These are phyloP conservation scores for Nerophis ophidion DNA, from an alignment of 2,113 vertebrate species.

Conservation along the genomic window DNA sequence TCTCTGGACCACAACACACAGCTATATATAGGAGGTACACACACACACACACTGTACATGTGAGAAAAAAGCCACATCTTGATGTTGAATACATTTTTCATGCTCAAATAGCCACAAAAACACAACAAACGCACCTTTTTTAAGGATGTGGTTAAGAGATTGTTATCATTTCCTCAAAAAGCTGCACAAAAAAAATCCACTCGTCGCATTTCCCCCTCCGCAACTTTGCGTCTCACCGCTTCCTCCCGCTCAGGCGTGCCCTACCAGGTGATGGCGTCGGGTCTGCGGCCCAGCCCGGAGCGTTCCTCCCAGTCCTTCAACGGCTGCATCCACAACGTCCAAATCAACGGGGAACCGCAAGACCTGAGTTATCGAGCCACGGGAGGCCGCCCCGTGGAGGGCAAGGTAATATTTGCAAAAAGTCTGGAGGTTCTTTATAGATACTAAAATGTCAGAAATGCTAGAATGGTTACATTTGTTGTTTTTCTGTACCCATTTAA, in stretches of 20 bases:
- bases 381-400: conserved; percentile 58
- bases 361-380: conserved; percentile 75
- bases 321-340: conserved; percentile 90
- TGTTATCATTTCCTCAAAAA: neutral
- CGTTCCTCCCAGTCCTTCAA: conserved; percentile 83
- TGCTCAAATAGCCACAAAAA: neutral
- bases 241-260: conserved; percentile 77
- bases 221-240: neutral
- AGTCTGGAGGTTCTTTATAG: neutral
- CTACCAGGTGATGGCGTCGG: conserved; percentile 77
- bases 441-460: too few species aligned
- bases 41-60: conserved; percentile 1
- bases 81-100: conserved; percentile 9
- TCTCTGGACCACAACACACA: conserved; percentile 84
- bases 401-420: conserved; percentile 31
- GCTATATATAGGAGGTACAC: conserved; percentile 91
- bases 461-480: neutral
- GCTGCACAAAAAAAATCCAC: neutral
- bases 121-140: neutral
- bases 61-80: neutral
- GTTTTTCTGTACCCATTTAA: neutral
- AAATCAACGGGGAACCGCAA: conserved; percentile 90
- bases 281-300: conserved; percentile 81
- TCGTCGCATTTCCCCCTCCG: neutral
- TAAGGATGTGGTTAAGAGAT: conserved; percentile 23